Base-by-base conservation (phyloP, 2,797 vertebrate species). In the Fistularia commersonii region DNA sequence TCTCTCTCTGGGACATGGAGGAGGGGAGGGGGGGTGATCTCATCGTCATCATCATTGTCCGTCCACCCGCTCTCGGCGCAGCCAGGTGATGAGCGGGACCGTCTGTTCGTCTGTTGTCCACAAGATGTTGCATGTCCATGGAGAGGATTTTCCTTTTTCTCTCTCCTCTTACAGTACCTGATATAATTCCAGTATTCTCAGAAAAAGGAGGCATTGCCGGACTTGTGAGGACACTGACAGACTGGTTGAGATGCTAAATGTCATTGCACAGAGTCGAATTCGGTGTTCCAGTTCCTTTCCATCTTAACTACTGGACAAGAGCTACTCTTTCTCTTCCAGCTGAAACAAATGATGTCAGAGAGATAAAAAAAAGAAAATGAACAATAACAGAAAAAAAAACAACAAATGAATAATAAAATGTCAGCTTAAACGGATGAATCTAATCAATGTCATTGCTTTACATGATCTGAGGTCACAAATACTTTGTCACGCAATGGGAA, bases 101-200 rank as follows among this genome's bases (percentile, higher is more conserved):
- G 51, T 89, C 91, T 90, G 69, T 83, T 76, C 53, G 61, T 84
- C 82, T 82, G 64, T 85, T 64, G 77, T 92, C 91, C 90, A 91
- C 87, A 89, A 89, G 91, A 90, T 90, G 91, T 92, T 95, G 95
- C 93, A 96, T 96, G 94, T 94, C 91, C 85, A 88, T 86, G 84
- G 89, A 92, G 90, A 90, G 87, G 88, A 89, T n/a, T 46, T 32
- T 68, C 56, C 62, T 61, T 52, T 75, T 69, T 61, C 77, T 76
- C 76, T 77, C 80, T 86, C 80, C 77, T 86, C 82, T 84, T 79
- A 76, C 74, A 73, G 62, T 79, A 79, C 80, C 77, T 74, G 76
- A 79, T 84, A 80, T 86, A 82, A 77, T 84, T 82, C 77, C 74
- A 86, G 80, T 85, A 75, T 76, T 81, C 57, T 64, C 54, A 73